Percentiles rank a stretch among this genome's conserved stretches.
These are phyloP conservation scores for Melinaea menophilus DNA, from an alignment of 2,888 invertebrate species.

Conservation along the genomic window DNA sequence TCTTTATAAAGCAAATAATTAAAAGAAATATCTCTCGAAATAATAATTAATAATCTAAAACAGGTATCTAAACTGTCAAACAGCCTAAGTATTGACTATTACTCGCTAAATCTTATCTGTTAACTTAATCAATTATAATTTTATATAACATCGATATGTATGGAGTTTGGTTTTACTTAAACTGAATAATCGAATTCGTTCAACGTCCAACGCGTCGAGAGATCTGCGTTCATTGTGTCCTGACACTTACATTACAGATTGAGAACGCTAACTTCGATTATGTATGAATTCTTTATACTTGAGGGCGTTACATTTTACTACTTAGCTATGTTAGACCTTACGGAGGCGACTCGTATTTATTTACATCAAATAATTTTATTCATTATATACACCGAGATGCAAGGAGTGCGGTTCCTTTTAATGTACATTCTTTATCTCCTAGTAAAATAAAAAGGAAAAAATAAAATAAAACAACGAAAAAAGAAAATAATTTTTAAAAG, in stretches of 20 bases:
- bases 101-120: conserved; percentile 49
- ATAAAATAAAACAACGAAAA: conserved; percentile 62
- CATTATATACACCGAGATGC: conserved; percentile 71
- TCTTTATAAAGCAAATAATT: conserved; percentile 50
- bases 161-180: conserved; percentile 71
- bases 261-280: conserved; percentile 62
- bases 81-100: conserved; percentile 75
- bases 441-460: conserved; percentile 44
- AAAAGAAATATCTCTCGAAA: conserved; percentile 30
- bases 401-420: conserved; percentile 77
- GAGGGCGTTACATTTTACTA: conserved; percentile 54
- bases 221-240: conserved; percentile 38
- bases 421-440: conserved; percentile 58
- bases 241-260: conserved; percentile 51
- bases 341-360: conserved; percentile 56
- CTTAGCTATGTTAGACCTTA: conserved; percentile 47
- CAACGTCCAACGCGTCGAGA: conserved; percentile 35
- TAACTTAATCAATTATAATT: conserved; percentile 54
- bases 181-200: conserved; percentile 46
- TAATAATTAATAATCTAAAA: conserved; percentile 20
- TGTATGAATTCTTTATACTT: conserved; percentile 44
- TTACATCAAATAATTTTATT: conserved; percentile 52
- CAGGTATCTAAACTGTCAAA: conserved; percentile 58
- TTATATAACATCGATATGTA: conserved; percentile 77
- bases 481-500: conserved; percentile 70